Base-by-base conservation (phyloP, 53 echinoderm and acorn worm species). In the Echinarachnius parma region DNA sequence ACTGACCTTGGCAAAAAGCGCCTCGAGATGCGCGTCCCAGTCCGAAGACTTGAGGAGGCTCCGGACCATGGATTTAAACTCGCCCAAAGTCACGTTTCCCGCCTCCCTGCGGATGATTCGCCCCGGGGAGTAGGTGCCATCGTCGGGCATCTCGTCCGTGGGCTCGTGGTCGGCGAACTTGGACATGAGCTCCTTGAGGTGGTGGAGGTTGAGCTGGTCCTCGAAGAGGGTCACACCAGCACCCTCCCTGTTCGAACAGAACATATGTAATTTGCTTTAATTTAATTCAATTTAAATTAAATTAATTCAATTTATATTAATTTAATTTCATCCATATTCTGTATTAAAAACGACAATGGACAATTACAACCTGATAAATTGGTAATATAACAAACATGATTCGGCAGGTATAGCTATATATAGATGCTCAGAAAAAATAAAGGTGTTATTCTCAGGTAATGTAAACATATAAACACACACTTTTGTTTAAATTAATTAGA, bases 21-120 rank as follows among this genome's bases (percentile, higher is more conserved):
- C 79, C 50, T 93, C 93, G 61, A 90, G 90, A 69, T 93, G 93
- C 0, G 64, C 72, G 46, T 93, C 89, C 93, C 93, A 93, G 2
- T 84, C 88, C 4, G 81, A 50, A 7, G 86, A 86, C 35, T 83
- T 79, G 27, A 93, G 83, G 47, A 93, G 48, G 33, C 84, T 86
- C 30, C 62, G 67, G n/a, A 93, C 80, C 89, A 89, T 93, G 13
- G 70, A 46, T 36, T 93, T 93, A 52, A 93, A 93, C 30, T 93
- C 93, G 45, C 84, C 81, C 13, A 93, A 50, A 31, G 89, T 93
- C 46, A 93, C 89, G 49, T 93, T 93, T 2, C 93, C 93, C 16
- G 89, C 70, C 75, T 93, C 86, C 44, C 93, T 57, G 59, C 83
- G 83, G 60, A 89, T 66, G 31, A 86, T 61, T 21, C 93, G 79